A percentile compares a stretch with the other conserved stretches of the same genome.
Evolutionary conservation across 2,113 vertebrate species (phyloP).

Genomic region (Protomyctophum bolini): DNA sequence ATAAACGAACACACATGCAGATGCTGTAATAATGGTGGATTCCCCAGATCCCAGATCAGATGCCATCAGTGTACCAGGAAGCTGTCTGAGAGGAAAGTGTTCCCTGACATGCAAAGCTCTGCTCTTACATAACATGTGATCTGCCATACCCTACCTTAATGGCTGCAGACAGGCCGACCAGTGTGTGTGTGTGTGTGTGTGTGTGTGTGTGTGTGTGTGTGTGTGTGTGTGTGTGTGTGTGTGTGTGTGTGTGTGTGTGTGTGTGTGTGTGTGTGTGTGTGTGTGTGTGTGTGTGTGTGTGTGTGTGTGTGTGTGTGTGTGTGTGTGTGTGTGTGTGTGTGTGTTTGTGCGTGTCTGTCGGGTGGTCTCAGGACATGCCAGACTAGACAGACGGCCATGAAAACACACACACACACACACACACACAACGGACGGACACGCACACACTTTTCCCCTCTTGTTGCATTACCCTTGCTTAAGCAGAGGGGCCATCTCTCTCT

Average conservation of each 20-base stretch:
- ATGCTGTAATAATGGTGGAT: too few species aligned
- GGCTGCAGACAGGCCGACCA: background rate
- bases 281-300: background rate
- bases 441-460: background rate
- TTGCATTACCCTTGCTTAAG: too few species aligned
- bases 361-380: background rate
- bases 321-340: background rate
- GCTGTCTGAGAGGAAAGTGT: constrained; percentile 56
- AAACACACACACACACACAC: background rate
- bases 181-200: background rate
- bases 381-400: background rate
- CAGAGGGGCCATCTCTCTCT: too few species aligned
- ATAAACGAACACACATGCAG: background rate
- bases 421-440: background rate
- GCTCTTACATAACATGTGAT: constrained; percentile 67
- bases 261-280: background rate
- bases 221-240: background rate
- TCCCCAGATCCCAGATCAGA: constrained; percentile 44
- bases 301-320: background rate
- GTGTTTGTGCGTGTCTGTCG: background rate
- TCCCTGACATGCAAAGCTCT: constrained; percentile 45
- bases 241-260: background rate
- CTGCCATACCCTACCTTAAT: constrained; percentile 32
- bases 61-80: constrained; percentile 68
- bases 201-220: constrained; percentile 1